Evolutionary conservation across 2,888 invertebrate species (phyloP).

Genomic region (Diarsia mendica): DNA sequence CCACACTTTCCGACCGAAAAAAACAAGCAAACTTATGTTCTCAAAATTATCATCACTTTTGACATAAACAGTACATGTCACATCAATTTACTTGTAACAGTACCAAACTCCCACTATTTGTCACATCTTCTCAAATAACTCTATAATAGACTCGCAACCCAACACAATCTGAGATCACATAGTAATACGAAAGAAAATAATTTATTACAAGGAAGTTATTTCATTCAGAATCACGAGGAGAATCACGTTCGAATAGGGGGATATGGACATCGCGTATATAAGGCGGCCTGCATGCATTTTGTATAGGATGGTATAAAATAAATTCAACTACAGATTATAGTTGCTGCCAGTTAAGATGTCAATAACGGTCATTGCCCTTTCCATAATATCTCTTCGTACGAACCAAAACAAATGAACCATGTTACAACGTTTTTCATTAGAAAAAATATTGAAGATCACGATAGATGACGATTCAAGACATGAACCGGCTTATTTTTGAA

Average conservation of each 20-base stretch:
- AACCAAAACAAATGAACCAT: no score
- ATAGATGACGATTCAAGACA: no score
- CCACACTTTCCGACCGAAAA: no score
- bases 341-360: no score
- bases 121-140: background rate
- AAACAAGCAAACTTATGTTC: no score
- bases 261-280: background rate
- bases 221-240: slow-evolving; percentile 45
- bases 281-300: slow-evolving; percentile 12
- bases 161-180: slow-evolving; percentile 15
- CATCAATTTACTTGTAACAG: slow-evolving; percentile 16
- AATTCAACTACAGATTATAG: no score
- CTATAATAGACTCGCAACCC: slow-evolving; percentile 4
- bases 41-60: background rate
- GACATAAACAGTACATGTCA: background rate
- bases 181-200: slow-evolving; percentile 33
- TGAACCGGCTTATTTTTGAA: no score
- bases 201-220: slow-evolving; percentile 46
- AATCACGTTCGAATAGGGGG: slow-evolving; percentile 33
- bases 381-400: no score
- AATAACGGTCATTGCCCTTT: no score
- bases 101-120: slow-evolving; percentile 6
- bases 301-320: no score
- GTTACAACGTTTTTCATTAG: no score
- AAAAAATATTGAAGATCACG: no score